Percentiles rank a stretch among this genome's conserved stretches.
Evolutionary conservation across 2,888 invertebrate species (phyloP).

Genomic region (Taphrorychus bicolor): DNA sequence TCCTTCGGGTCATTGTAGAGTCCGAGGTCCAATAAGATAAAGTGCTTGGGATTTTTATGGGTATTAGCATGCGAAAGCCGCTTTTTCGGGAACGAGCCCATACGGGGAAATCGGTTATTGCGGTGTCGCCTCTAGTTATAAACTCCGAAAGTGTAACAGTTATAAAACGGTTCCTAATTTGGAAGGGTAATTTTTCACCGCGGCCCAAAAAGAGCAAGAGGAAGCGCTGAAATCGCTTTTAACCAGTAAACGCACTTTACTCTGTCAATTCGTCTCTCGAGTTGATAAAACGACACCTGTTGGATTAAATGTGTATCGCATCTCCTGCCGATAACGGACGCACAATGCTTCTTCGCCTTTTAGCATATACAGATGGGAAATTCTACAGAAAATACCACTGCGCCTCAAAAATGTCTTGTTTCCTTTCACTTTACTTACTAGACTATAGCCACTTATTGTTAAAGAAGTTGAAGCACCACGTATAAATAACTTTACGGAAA

Average conservation of each 20-base stretch:
- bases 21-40: slow-evolving; percentile 57
- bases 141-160: neutral
- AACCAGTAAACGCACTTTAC: slow-evolving; percentile 34
- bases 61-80: slow-evolving; percentile 27
- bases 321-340: slow-evolving; percentile 35
- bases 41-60: slow-evolving; percentile 49
- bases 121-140: neutral
- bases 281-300: slow-evolving; percentile 45
- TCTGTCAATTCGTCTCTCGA: slow-evolving; percentile 31
- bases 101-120: neutral
- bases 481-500: too few species aligned
- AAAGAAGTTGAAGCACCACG: too few species aligned
- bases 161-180: neutral
- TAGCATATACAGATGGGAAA: slow-evolving; percentile 13
- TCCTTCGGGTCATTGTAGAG: slow-evolving; percentile 46
- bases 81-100: neutral
- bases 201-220: slow-evolving; percentile 11
- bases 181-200: neutral
- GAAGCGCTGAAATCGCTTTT: slow-evolving; percentile 21
- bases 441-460: too few species aligned
- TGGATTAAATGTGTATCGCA: slow-evolving; percentile 39
- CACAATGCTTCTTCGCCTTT: slow-evolving; percentile 36
- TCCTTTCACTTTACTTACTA: too few species aligned
- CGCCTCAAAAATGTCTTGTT: too few species aligned
- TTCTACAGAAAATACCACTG: slow-evolving; percentile 20